phyloP scores from a whole-genome alignment of 2,888 invertebrate genomes.

The Hipparchia semele region DNA sequence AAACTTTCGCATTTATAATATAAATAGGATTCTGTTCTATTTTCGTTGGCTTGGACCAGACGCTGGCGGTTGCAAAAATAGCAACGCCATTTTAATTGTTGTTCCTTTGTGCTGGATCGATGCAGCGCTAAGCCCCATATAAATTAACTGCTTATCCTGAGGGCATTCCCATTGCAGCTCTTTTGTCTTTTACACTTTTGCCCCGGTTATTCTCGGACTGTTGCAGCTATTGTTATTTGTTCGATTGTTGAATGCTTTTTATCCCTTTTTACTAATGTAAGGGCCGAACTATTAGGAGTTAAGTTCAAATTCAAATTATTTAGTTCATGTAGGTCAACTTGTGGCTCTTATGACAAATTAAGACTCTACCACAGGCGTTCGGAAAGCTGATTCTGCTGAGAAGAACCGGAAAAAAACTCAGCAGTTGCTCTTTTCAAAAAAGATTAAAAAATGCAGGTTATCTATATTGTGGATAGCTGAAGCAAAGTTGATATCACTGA shows the following conservation, averaged over 20 bases:
- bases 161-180: conserved; percentile 13
- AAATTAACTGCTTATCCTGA: conserved; percentile 32
- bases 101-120: conserved; percentile 50
- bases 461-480: too few species aligned
- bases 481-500: too few species aligned
- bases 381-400: too few species aligned
- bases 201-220: background rate
- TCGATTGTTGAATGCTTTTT: background rate
- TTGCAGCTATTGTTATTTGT: conserved; percentile 6
- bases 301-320: too few species aligned
- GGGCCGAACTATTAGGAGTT: background rate
- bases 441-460: too few species aligned
- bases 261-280: background rate
- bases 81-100: conserved; percentile 58
- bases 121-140: conserved; percentile 34
- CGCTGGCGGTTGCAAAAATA: conserved; percentile 61
- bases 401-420: too few species aligned
- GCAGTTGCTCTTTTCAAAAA: too few species aligned
- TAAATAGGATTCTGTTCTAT: background rate
- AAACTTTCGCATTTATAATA: too few species aligned
- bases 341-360: too few species aligned
- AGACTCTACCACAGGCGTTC: too few species aligned
- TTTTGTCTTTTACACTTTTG: conserved; percentile 18
- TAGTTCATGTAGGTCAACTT: too few species aligned
- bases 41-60: conserved; percentile 37